Base-by-base conservation (phyloP, 2,797 vertebrate species). In the Myotis myotis region DNA sequence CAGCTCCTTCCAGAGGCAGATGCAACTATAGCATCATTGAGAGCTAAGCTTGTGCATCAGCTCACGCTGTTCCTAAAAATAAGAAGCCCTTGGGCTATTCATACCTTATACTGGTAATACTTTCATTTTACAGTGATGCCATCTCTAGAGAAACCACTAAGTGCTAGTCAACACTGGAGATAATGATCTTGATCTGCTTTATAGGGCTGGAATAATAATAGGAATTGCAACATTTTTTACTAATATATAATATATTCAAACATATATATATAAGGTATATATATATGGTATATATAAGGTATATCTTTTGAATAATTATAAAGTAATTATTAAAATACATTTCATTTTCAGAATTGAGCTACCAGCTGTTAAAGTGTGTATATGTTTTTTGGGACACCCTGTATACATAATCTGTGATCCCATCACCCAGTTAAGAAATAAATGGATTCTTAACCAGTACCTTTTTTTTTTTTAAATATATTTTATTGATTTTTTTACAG, bases 151-250 rank as follows among this genome's bases (percentile, higher is more conserved):
- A 89, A 93, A 66, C 81, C 25, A 33, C 33, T 66, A 22, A 38
- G 23, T 82, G 33, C 64, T 89, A 80, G 6, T 82, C 7, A 80
- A 47, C 41, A 41, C 8, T 88, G 28, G 20, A 62, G 38, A 23
- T 17, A 28, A 41, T 87, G 41, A 51, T 49, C 23, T 60, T 51
- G 53, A 22, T 89, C 76, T 87, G 66, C 75, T 93, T 93, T 94
- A 70, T 62, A 93, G 87, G 55, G 23, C 51, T 89, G 30, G 64
- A 89, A 83, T 96, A 93, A 72, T 72, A 89, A 44, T 30, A 62
- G n/a, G 62, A 82, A 81, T 53, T 70, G 44, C 1, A 72, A 11
- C 30, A 28, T 68, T 86, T 93, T 87, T 64, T 75, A 87, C 49
- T 51, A 51, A 44, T 72, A 85, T 71, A 64, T 86, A 49, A 30